These are phyloP conservation scores for Poicephalus meyeri DNA, from an alignment of 2,113 vertebrate species.

Conservation along the genomic window DNA sequence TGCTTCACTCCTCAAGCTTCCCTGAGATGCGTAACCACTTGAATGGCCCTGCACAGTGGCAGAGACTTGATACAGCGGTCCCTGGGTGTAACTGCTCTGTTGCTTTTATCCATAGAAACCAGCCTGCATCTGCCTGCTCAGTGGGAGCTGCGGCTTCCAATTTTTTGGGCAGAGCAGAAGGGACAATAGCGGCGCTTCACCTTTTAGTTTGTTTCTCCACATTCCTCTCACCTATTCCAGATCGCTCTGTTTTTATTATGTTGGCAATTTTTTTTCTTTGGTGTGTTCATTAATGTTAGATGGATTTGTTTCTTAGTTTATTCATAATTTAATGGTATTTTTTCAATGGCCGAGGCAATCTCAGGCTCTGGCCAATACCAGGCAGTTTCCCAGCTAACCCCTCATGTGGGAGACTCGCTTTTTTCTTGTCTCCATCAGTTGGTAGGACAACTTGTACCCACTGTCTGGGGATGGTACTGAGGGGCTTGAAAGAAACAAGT, in stretches of 20 bases:
- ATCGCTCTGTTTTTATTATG: background rate
- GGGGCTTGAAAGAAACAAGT: constrained; percentile 42
- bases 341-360: constrained; percentile 1
- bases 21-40: background rate
- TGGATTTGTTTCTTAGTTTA: background rate
- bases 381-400: background rate
- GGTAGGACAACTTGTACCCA: constrained; percentile 64
- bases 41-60: background rate
- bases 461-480: constrained; percentile 55
- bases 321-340: background rate
- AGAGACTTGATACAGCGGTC: too few relatives aligned
- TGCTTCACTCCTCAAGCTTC: background rate
- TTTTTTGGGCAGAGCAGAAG: background rate
- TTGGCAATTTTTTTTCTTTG: background rate
- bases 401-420: background rate
- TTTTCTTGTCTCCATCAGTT: constrained; percentile 56
- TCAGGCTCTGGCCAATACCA: background rate
- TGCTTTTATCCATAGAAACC: background rate
- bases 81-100: background rate
- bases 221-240: background rate
- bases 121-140: background rate
- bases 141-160: background rate
- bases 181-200: background rate
- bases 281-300: background rate
- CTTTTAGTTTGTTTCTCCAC: background rate